Evolutionary conservation across 30 jellyfish, hydroid and myxozoan genomes (phyloP).

Genomic region (Morbakka virulenta): DNA sequence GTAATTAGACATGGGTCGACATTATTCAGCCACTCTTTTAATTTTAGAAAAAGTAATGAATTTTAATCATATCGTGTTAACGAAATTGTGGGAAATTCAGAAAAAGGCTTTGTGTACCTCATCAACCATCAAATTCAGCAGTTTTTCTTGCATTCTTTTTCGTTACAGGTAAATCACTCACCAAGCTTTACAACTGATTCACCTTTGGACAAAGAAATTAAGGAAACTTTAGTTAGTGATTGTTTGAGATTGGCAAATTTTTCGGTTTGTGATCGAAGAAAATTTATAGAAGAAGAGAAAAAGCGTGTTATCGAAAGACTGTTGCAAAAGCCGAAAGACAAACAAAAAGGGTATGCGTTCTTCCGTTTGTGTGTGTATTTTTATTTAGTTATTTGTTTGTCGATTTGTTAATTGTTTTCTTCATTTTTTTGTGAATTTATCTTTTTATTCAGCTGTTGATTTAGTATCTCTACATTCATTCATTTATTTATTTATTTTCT

Average conservation of each 20-base stretch:
- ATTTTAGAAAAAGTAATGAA: too few relatives aligned
- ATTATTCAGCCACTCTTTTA: too few relatives aligned
- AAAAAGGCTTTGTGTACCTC: too few relatives aligned
- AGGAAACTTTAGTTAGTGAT: slow-evolving; percentile 73
- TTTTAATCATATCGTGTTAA: too few relatives aligned
- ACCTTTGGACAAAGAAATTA: slow-evolving; percentile 78
- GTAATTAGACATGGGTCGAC: too few relatives aligned
- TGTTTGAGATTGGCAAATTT: slow-evolving; percentile 68
- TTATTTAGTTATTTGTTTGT: neutral
- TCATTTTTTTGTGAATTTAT: neutral
- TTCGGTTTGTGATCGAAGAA: slow-evolving; percentile 65
- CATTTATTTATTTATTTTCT: too few relatives aligned
- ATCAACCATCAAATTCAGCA: neutral
- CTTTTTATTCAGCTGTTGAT: neutral
- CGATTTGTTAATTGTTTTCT: neutral
- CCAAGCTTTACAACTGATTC: slow-evolving; percentile 97
- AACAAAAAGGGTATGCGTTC: slow-evolving; percentile 68
- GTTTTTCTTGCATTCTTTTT: neutral
- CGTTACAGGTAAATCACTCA: slow-evolving; percentile 85
- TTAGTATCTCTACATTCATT: too few relatives aligned
- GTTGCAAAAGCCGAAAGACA: slow-evolving; percentile 67
- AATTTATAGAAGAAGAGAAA: slow-evolving; percentile 86
- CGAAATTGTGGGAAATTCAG: too few relatives aligned
- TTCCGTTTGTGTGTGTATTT: too few relatives aligned
- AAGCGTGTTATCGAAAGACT: slow-evolving; percentile 77